These are phyloP conservation scores for Drosophila lutescens DNA, from an alignment of 2,888 invertebrate species.

Conservation along the genomic window DNA sequence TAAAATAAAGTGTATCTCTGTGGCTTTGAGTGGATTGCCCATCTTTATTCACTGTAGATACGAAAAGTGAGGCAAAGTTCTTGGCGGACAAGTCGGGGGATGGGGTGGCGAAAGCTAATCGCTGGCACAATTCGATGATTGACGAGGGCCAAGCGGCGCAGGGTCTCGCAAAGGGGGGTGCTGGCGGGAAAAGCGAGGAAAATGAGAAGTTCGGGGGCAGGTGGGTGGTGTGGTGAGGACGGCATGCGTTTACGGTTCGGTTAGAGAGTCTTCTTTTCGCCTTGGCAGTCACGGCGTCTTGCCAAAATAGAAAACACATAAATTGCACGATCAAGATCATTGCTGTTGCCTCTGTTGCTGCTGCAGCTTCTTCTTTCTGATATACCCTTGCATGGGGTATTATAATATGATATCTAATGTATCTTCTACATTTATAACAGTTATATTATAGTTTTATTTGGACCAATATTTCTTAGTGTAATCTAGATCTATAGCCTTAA, in stretches of 20 bases:
- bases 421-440: too few relatives aligned
- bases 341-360: slow-evolving; percentile 36
- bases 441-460: too few relatives aligned
- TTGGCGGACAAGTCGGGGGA: slow-evolving; percentile 1
- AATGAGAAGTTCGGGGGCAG: not conserved
- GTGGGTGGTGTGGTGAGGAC: not conserved
- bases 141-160: slow-evolving; percentile 35
- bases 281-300: slow-evolving; percentile 68
- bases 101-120: slow-evolving; percentile 32
- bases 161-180: slow-evolving; percentile 2
- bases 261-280: slow-evolving; percentile 36
- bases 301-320: slow-evolving; percentile 77
- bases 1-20: too few relatives aligned
- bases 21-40: too few relatives aligned
- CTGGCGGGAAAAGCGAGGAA: not conserved
- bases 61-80: not conserved
- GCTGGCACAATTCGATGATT: slow-evolving; percentile 46
- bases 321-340: slow-evolving; percentile 77
- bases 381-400: not conserved
- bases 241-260: slow-evolving; percentile 33
- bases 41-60: slow-evolving; percentile 7
- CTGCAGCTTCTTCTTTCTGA: not conserved
- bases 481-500: too few relatives aligned
- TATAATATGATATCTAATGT: not conserved
- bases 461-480: too few relatives aligned